phyloP scores from a whole-genome alignment of 2,113 vertebrate genomes.

The Sula dactylatra region DNA sequence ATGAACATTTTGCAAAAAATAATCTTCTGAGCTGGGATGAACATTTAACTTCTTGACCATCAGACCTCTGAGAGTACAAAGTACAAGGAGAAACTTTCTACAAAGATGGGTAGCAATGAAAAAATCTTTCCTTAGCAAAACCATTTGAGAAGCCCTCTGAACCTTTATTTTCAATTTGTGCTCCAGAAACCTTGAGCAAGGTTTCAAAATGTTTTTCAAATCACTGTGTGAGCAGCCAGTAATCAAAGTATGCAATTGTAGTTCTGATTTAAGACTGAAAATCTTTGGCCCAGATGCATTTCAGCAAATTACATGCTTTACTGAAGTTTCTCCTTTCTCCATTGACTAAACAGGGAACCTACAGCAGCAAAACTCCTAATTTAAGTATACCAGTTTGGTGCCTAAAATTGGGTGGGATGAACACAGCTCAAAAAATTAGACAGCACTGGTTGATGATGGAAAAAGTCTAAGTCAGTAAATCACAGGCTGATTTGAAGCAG shows the following conservation, averaged over 20 bases:
- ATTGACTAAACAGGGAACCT: background rate
- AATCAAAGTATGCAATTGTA: background rate
- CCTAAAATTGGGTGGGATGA: background rate
- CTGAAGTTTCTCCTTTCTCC: background rate
- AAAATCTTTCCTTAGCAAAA: background rate
- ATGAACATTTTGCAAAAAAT: background rate
- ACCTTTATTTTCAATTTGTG: background rate
- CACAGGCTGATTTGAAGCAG: background rate
- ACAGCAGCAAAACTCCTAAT: background rate
- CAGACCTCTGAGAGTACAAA: background rate
- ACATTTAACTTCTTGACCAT: background rate
- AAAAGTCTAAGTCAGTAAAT: background rate
- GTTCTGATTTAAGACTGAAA: background rate
- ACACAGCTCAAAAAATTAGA: background rate
- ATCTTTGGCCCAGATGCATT: background rate
- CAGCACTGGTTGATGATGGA: background rate
- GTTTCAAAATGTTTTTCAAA: background rate
- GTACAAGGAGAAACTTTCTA: fast-evolving
- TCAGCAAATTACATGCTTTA: background rate
- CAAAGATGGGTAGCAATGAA: background rate
- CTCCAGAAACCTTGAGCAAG: background rate
- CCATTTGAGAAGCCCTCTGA: background rate
- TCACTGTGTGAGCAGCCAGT: background rate
- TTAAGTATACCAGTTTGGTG: background rate
- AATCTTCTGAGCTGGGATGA: background rate